These are phyloP conservation scores for Peribatodes rhomboidaria DNA, from an alignment of 2,888 invertebrate species.

Conservation along the genomic window DNA sequence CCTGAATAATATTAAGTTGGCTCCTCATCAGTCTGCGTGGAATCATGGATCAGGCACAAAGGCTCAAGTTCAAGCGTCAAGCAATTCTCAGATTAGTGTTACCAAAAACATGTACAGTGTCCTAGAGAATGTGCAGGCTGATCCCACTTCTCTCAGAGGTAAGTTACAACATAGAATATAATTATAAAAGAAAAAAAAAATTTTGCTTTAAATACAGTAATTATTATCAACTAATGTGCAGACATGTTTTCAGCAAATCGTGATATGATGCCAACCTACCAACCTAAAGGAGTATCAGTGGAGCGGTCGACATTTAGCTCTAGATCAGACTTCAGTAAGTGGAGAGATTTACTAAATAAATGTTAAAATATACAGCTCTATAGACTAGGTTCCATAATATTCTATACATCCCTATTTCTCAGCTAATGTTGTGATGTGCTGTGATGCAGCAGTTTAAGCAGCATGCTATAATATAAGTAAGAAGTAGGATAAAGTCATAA, in stretches of 20 bases:
- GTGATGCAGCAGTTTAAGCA: too few relatives aligned
- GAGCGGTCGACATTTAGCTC: conserved; percentile 82
- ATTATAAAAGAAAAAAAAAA: not conserved
- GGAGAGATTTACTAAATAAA: too few relatives aligned
- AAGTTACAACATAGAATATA: conserved; percentile 31
- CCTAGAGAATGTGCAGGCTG: conserved; percentile 70
- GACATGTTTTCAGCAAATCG: conserved; percentile 66
- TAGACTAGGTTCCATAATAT: too few relatives aligned
- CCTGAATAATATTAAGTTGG: conserved; percentile 73
- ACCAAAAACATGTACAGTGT: conserved; percentile 75
- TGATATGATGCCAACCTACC: conserved; percentile 70
- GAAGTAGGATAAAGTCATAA: too few relatives aligned
- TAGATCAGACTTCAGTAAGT: conserved; percentile 75
- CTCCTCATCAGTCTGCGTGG: conserved; percentile 72
- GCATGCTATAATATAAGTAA: too few relatives aligned
- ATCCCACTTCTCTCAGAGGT: conserved; percentile 73
- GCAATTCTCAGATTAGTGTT: conserved; percentile 71
- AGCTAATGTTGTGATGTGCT: too few relatives aligned
- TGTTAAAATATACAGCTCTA: too few relatives aligned
- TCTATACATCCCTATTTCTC: too few relatives aligned
- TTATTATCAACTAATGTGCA: conserved; percentile 25
- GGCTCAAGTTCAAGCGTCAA: conserved; percentile 64
- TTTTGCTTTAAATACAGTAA: not conserved
- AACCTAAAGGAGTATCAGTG: conserved; percentile 81
- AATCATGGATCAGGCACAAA: conserved; percentile 78